Percentiles rank a stretch among this genome's conserved stretches.
These are phyloP conservation scores for Phrixothrix hirtus DNA, from an alignment of 2,888 invertebrate species.

Conservation along the genomic window DNA sequence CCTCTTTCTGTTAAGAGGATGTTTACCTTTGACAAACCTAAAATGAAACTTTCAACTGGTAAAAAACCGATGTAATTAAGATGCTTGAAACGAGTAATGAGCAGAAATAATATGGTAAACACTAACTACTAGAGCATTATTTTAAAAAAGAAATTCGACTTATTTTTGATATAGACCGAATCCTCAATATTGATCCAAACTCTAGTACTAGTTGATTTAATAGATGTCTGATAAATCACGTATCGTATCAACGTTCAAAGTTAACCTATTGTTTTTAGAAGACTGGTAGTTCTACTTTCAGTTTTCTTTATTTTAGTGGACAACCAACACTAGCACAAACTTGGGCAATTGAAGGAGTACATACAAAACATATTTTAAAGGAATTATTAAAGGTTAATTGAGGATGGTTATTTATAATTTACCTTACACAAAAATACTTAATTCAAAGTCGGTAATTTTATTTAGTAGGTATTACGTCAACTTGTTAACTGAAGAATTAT, in stretches of 20 bases:
- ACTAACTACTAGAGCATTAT: too few species aligned
- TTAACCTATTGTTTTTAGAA: slow-evolving; percentile 20
- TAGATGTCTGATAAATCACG: slow-evolving; percentile 23
- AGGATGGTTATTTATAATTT: too few species aligned
- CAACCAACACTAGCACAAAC: too few species aligned
- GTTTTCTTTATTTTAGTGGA: slow-evolving; percentile 24
- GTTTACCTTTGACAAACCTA: slow-evolving; percentile 20
- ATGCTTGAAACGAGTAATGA: slow-evolving; percentile 15
- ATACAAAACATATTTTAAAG: too few species aligned
- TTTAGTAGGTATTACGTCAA: too few species aligned
- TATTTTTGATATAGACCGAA: not conserved
- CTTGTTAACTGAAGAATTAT: too few species aligned
- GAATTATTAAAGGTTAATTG: too few species aligned
- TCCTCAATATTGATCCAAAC: not conserved
- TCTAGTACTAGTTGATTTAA: slow-evolving; percentile 16
- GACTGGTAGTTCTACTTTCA: slow-evolving; percentile 17
- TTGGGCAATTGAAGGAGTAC: too few species aligned
- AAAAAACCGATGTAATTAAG: slow-evolving; percentile 17
- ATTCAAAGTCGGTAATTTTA: too few species aligned
- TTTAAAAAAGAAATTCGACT: not conserved
- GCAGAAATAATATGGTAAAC: slow-evolving; percentile 12
- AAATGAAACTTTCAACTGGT: slow-evolving; percentile 13
- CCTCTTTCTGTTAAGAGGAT: slow-evolving; percentile 14
- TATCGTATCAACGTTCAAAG: slow-evolving; percentile 21
- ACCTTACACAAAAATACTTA: too few species aligned